Percentiles rank a stretch among this genome's conserved stretches.
Evolutionary conservation across 2,113 vertebrate genomes (phyloP).

Genomic region (Uria aalge): DNA sequence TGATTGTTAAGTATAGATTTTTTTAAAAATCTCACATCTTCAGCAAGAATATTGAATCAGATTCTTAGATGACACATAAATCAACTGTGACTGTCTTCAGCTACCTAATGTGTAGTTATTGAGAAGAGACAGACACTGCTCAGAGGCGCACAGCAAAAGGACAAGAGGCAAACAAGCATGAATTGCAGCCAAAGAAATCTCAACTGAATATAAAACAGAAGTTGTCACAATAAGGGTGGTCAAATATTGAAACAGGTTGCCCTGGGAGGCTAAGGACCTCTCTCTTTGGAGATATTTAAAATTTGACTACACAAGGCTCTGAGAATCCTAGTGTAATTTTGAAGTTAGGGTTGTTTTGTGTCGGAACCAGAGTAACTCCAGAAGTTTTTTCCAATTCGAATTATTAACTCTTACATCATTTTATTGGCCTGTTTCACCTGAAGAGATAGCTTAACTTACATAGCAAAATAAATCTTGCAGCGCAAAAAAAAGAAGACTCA

Average conservation of each 20-base stretch:
- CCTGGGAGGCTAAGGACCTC: neutral
- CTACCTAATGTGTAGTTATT: neutral
- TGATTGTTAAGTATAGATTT: neutral
- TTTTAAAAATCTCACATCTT: neutral
- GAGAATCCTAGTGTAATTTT: neutral
- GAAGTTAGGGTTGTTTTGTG: neutral
- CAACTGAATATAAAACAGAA: neutral
- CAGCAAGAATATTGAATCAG: neutral
- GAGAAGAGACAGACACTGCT: neutral
- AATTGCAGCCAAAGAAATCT: neutral
- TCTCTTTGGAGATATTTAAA: neutral
- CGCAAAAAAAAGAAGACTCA: neutral
- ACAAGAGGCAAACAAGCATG: neutral
- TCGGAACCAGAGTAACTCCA: neutral
- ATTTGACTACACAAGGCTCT: neutral
- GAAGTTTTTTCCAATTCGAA: neutral
- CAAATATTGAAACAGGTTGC: neutral
- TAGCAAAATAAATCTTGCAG: neutral
- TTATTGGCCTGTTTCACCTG: neutral
- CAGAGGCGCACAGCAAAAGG: neutral
- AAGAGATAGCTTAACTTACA: neutral
- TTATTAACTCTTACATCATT: neutral
- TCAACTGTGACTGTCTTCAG: neutral
- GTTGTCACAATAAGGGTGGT: neutral
- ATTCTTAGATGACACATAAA: neutral